Evolutionary conservation across 2,888 invertebrate species (phyloP).

Genomic region (Caenorhabditis parvicauda): DNA sequence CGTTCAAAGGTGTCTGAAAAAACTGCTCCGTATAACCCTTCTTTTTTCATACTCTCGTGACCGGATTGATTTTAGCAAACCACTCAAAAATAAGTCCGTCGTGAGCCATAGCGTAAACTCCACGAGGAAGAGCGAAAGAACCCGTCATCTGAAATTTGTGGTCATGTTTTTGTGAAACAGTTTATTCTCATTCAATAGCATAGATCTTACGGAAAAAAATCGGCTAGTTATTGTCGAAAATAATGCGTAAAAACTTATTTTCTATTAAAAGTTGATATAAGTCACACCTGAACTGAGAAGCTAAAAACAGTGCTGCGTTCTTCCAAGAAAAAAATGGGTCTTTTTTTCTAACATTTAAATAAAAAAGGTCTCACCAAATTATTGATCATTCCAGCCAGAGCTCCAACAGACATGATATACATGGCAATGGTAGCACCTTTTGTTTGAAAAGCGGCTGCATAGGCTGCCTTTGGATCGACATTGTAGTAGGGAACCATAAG

Average conservation of each 20-base stretch:
- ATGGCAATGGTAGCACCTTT: slow-evolving; percentile 76
- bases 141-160: slow-evolving; percentile 67
- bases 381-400: slow-evolving; percentile 77
- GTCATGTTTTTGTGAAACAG: no score
- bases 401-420: slow-evolving; percentile 79
- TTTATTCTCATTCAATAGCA: no score
- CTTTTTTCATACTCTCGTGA: slow-evolving; percentile 22
- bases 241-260: no score
- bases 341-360: no score
- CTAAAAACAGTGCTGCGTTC: no score
- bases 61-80: slow-evolving; percentile 57
- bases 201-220: no score
- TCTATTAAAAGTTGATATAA: no score
- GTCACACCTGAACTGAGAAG: no score
- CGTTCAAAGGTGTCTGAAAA: slow-evolving; percentile 40
- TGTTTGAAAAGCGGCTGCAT: slow-evolving; percentile 74
- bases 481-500: slow-evolving; percentile 42
- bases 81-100: slow-evolving; percentile 68
- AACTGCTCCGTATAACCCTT: background rate
- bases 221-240: no score
- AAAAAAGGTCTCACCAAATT: slow-evolving; percentile 66
- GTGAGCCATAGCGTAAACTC: slow-evolving; percentile 68
- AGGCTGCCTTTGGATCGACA: slow-evolving; percentile 50
- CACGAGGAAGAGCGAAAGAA: slow-evolving; percentile 79
- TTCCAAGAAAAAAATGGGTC: no score